phyloP scores from a whole-genome alignment of 2,888 invertebrate species.

The Hirtodrosophila cameraria region DNA sequence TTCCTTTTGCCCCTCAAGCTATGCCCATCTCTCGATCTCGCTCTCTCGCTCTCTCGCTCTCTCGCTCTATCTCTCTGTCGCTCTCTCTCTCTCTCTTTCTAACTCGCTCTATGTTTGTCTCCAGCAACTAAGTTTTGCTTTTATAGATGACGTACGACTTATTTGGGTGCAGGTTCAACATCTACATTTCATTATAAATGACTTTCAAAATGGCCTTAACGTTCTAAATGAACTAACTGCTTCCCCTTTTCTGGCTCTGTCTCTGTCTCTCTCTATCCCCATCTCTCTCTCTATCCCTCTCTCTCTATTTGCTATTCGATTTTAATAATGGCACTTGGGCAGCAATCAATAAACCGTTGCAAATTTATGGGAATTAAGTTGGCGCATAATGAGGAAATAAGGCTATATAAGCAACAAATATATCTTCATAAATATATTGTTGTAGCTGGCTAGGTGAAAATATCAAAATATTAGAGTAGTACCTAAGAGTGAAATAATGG shows the following conservation, averaged over 20 bases:
- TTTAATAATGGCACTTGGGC: constrained; percentile 58
- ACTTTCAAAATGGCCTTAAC: constrained; percentile 73
- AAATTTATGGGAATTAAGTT: constrained; percentile 69
- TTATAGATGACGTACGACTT: constrained; percentile 75
- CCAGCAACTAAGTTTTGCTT: constrained; percentile 66
- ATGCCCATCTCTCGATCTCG: no score
- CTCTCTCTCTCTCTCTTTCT: neutral
- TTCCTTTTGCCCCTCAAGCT: constrained; percentile 19
- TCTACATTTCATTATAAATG: constrained; percentile 79
- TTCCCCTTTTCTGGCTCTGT: neutral
- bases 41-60: no score
- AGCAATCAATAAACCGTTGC: constrained; percentile 71
- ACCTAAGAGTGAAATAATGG: neutral
- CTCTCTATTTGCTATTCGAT: constrained; percentile 19
- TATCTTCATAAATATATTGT: constrained; percentile 3
- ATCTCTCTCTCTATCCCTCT: neutral
- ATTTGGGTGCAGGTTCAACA: constrained; percentile 56
- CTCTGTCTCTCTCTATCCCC: neutral
- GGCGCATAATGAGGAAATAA: constrained; percentile 50
- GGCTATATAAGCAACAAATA: neutral
- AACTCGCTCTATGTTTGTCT: constrained; percentile 34
- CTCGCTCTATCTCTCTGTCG: neutral
- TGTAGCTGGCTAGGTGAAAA: neutral
- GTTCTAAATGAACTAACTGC: constrained; percentile 60
- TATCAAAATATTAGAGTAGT: constrained; percentile 14